phyloP scores from a whole-genome alignment of 2,113 vertebrate species.

The Sylvia atricapilla region DNA sequence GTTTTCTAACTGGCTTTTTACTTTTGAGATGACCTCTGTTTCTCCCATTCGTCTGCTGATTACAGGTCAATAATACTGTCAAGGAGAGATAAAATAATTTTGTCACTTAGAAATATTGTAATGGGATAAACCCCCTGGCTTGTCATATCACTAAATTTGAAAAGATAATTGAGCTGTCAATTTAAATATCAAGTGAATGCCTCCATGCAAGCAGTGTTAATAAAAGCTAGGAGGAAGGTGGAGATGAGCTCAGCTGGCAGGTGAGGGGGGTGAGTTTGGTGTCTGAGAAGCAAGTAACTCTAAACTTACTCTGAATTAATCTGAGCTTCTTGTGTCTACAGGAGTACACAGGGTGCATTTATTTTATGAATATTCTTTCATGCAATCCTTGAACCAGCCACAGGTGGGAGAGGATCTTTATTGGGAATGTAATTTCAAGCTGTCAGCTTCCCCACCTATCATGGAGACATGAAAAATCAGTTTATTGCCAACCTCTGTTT shows the following conservation, averaged over 20 bases:
- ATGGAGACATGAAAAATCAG: not conserved
- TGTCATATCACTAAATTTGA: slow-evolving; percentile 60
- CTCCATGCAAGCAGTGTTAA: slow-evolving; percentile 2
- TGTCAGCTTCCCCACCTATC: not conserved
- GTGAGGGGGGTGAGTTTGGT: not conserved
- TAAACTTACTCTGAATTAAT: not conserved
- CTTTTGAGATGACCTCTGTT: slow-evolving; percentile 59
- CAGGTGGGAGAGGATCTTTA: slow-evolving; percentile 1
- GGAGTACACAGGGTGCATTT: not conserved
- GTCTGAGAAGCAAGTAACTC: not conserved
- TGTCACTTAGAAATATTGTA: slow-evolving; percentile 67
- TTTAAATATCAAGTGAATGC: slow-evolving; percentile 54
- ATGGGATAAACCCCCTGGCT: slow-evolving; percentile 46
- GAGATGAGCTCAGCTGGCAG: slow-evolving; percentile 11
- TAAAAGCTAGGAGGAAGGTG: slow-evolving; percentile 16
- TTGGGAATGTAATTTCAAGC: not conserved
- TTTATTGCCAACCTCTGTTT: not conserved
- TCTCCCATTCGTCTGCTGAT: slow-evolving; percentile 37
- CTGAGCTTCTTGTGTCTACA: not conserved
- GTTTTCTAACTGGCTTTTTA: slow-evolving; percentile 58
- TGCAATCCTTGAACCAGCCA: not conserved
- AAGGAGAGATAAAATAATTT: slow-evolving; percentile 59
- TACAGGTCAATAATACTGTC: slow-evolving; percentile 63
- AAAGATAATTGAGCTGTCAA: slow-evolving; percentile 66
- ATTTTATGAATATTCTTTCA: not conserved